These are phyloP conservation scores for Pseudomyrmex concolor DNA, from an alignment of 1,140 invertebrate species.

Conservation along the genomic window DNA sequence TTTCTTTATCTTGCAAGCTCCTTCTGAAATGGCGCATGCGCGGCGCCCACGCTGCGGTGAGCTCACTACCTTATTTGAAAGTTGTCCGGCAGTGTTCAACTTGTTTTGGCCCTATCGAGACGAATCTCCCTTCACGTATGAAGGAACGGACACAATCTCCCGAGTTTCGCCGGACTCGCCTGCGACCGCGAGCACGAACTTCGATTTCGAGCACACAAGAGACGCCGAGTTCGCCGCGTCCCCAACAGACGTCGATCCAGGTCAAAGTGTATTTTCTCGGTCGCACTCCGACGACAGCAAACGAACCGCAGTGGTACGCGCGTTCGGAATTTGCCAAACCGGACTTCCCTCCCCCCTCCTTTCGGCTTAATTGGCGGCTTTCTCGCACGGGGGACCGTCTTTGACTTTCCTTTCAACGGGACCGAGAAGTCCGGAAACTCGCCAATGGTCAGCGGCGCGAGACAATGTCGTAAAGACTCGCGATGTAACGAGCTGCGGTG, in stretches of 20 bases:
- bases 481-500: slow-evolving; percentile 22
- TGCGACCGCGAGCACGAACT: slow-evolving; percentile 52
- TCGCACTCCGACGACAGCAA: slow-evolving; percentile 43
- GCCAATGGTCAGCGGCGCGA: slow-evolving; percentile 38
- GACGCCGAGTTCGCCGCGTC: slow-evolving; percentile 47
- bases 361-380: slow-evolving; percentile 66
- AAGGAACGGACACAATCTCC: slow-evolving; percentile 50
- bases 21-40: slow-evolving; percentile 36
- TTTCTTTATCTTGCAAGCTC: background rate
- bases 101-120: slow-evolving; percentile 42
- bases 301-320: slow-evolving; percentile 57
- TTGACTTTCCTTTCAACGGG: slow-evolving; percentile 50
- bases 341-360: slow-evolving; percentile 39
- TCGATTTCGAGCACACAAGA: slow-evolving; percentile 57
- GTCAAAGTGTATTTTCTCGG: slow-evolving; percentile 61
- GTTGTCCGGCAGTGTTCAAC: slow-evolving; percentile 49
- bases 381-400: slow-evolving; percentile 51
- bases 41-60: slow-evolving; percentile 28
- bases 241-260: slow-evolving; percentile 38
- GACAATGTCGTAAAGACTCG: slow-evolving; percentile 53
- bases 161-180: slow-evolving; percentile 27
- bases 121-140: slow-evolving; percentile 43
- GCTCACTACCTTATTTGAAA: slow-evolving; percentile 50
- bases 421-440: slow-evolving; percentile 51
- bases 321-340: slow-evolving; percentile 47